A percentile compares a stretch with the other conserved stretches of the same genome.
These are phyloP conservation scores for Lithophane ornitopus DNA, from an alignment of 2,888 invertebrate genomes.

Conservation along the genomic window DNA sequence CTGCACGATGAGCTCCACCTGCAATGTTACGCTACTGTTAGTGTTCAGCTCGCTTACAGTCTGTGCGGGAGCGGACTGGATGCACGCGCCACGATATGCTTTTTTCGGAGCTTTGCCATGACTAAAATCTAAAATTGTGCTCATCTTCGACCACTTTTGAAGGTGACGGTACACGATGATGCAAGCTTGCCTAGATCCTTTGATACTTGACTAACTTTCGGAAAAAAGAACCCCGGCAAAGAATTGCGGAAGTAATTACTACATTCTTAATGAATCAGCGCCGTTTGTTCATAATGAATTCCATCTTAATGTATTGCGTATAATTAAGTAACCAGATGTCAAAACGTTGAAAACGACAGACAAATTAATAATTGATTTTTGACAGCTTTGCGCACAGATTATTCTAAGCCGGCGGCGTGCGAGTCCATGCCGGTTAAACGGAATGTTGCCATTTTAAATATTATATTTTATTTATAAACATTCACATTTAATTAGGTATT, in stretches of 20 bases:
- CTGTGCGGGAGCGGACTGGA: neutral
- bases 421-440: too few relatives aligned
- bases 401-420: too few relatives aligned
- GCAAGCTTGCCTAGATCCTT: neutral
- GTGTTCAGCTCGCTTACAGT: too few relatives aligned
- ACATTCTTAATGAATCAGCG: neutral
- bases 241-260: neutral
- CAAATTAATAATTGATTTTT: too few relatives aligned
- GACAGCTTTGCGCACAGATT: too few relatives aligned
- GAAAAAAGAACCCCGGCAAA: neutral
- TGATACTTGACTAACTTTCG: neutral
- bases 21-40: conserved; percentile 44
- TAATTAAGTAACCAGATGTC: too few relatives aligned
- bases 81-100: neutral
- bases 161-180: neutral
- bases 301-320: too few relatives aligned
- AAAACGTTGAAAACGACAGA: too few relatives aligned
- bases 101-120: neutral
- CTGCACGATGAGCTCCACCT: conserved; percentile 92
- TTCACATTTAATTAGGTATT: too few relatives aligned
- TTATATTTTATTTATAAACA: too few relatives aligned
- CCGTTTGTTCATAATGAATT: too few relatives aligned
- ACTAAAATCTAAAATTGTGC: neutral
- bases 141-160: neutral
- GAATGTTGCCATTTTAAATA: too few relatives aligned